Conservation (phyloP, 2,797 vertebrate genomes). For the Anabacerthia variegaticeps region DNA sequence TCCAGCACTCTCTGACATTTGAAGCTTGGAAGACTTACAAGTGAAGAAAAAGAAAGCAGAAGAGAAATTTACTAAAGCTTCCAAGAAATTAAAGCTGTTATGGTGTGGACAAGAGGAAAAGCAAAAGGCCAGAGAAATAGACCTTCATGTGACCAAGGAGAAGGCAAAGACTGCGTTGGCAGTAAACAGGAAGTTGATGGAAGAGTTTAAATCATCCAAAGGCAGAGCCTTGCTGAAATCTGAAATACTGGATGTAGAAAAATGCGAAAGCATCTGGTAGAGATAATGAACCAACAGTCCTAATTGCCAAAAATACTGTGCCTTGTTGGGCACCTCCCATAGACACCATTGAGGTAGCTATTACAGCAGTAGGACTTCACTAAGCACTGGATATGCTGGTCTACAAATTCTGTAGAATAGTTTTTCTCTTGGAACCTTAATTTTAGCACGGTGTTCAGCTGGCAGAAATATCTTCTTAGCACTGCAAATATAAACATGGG, state of each 20-base stretch:
- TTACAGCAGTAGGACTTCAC: neutral
- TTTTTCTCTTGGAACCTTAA: neutral
- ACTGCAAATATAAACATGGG: neutral
- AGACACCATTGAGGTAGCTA: neutral
- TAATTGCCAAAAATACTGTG: neutral
- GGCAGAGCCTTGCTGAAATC: neutral
- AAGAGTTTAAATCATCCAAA: neutral
- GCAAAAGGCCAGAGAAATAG: neutral
- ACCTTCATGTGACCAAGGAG: neutral
- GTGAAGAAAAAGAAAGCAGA: neutral
- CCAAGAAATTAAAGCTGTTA: neutral
- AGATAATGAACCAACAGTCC: neutral
- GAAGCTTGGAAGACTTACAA: constrained; percentile 10
- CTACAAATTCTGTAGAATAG: neutral
- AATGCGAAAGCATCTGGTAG: neutral
- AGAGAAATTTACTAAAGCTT: neutral
- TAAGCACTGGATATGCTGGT: neutral
- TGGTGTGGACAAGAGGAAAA: neutral
- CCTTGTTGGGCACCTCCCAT: neutral
- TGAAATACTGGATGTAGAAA: neutral
- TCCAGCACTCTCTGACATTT: neutral
- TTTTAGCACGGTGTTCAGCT: neutral
- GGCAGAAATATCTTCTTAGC: neutral
- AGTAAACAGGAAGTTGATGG: neutral
- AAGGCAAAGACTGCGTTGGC: neutral